Evolutionary conservation across 2,888 invertebrate species (phyloP), one percentile per base, ranked within the genome.

Genomic region (Augiades crinisus): DNA sequence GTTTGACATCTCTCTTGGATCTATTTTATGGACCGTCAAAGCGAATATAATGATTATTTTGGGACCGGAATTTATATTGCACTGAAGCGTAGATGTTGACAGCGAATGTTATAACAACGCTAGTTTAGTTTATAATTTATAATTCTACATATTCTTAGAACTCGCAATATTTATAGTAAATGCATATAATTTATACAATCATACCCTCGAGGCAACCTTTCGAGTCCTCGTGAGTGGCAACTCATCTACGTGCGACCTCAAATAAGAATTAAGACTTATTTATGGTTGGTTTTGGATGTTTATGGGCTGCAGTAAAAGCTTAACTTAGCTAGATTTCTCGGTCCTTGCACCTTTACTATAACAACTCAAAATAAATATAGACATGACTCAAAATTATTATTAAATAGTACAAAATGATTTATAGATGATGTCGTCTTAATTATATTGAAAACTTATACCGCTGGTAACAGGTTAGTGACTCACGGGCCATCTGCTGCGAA

Each of bases 401-500:
- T 27, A 38, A 47, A 37, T 55, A 54, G 45, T 41, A 38, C 30
- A 47, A 60, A 64, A 70, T 75, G 68, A 75, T 76, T 79, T 72
- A 76, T 77, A 65, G 67, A 58, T 71, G 72, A 74, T 75, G 65
- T 71, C 68, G 70, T 80, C 67, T 82, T 72, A 74, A 78, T 81
- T 75, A 73, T 75, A 79, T 73, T 77, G 75, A 78, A 73, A 75
- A 75, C 73, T 65, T 67, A 76, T 72, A 72, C 68, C 63, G 62
- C 56, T 58, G 64, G 62, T 60, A 79, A 78, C 88, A 78, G 81
- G 88, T 87, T 84, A 58, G 78, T 89, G 88, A 89, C 66, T 89
- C 88, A 88, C 62, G 58, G 67, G 75, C 87, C 88, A 89, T 86
- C 86, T 88, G 88, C 80, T 77, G 81, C 80, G 78, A 82, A 82